Base-by-base conservation (phyloP, 2,797 vertebrate species). In the Pseudomugil tenellus region DNA sequence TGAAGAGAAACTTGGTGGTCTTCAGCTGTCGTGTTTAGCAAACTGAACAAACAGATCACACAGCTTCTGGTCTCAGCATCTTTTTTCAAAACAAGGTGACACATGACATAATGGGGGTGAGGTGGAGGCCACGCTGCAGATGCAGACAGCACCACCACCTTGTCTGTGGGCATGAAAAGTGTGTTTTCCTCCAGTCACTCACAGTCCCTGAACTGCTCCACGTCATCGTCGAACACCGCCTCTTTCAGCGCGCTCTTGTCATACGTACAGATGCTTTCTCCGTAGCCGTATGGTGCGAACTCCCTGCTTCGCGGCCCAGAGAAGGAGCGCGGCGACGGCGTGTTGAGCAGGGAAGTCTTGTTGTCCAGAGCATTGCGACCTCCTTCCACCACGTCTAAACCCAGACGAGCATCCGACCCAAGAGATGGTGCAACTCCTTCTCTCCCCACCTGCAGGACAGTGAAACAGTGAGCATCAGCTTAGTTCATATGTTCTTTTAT, bases 201-300 rank as follows among this genome's bases (percentile, higher is more conserved):
- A 99, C 98, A 96, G 74, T 98, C 97, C 23, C 96, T 92, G 64
- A 99, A 96, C 88, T 99, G 97, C 83, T 99, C 98, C 94, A 99
- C 97, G 48, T 99, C 98, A 0, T 99, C 98, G 10, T 99, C 98
- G 0, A 99, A 99, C 74, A 99, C 96, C 0, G 98, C 97, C 87
- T 99, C 98, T 83, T 99, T 98, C 84, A 99, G 92, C 37, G 97
- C 97, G 0, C 95, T 97, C 91, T 99, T 99, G 89, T 99, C 96
- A 0, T 98, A 99, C 2, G 94, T 84, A 76, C 95, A 96, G 83
- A 98, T 97, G 34, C 95, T 95, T 74, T 99, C 98, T 0, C 94
- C 88, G 1, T 96, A 97, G 54, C 96, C 96, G 7, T 97, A 98
- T 0, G 97, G 96, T 32, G 93, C 95, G 59, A 97, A 98, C 3